Percentiles rank a stretch among this genome's conserved stretches.
phyloP scores from a whole-genome alignment of 2,113 vertebrate species.

The Eudyptes chrysolophus region DNA sequence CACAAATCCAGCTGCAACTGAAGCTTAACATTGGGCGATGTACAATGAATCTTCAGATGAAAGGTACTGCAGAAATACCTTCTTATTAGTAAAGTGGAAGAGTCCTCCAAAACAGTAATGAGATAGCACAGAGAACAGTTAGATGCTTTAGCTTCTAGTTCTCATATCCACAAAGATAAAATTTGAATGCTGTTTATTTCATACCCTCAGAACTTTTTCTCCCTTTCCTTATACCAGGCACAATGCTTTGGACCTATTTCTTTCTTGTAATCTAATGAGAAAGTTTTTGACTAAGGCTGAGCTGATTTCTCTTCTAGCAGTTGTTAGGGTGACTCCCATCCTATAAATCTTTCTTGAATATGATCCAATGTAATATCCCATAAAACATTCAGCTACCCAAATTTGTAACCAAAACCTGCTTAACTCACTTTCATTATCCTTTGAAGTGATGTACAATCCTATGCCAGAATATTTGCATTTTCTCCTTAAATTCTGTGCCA shows the following conservation, averaged over 20 bases:
- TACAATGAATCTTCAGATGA: background rate
- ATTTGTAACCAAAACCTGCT: background rate
- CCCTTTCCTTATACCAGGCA: background rate
- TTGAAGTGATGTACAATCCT: background rate
- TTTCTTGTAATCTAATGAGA: background rate
- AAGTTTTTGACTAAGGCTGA: background rate
- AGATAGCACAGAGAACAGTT: background rate
- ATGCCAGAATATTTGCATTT: background rate
- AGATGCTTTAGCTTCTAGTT: background rate
- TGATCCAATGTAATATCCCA: background rate
- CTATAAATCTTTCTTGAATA: background rate
- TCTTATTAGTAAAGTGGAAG: background rate
- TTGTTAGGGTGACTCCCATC: background rate
- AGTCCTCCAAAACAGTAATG: background rate
- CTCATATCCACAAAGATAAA: background rate
- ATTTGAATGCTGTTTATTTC: background rate
- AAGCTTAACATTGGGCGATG: background rate
- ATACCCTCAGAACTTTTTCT: background rate
- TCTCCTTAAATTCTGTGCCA: background rate
- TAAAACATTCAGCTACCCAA: background rate
- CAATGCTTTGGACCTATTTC: background rate
- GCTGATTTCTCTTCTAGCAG: background rate
- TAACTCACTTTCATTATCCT: background rate
- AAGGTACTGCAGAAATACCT: background rate
- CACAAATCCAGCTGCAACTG: background rate